Evolutionary conservation across 2,888 invertebrate genomes (phyloP), one percentile per base, ranked within the genome.

Genomic region (Anthrax anthrax): DNA sequence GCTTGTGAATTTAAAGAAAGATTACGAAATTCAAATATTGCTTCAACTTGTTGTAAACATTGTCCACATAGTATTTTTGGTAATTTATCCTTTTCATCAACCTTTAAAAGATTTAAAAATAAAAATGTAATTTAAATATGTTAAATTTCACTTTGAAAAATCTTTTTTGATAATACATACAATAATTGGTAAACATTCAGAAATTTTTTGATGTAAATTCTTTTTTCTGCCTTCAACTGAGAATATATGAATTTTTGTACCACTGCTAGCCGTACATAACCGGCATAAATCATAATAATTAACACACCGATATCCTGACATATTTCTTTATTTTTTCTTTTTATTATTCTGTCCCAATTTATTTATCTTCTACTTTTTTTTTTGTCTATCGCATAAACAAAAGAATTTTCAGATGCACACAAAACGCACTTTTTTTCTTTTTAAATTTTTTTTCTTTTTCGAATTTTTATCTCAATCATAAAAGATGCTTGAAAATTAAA

Each of bases 271-370:
- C 18, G 79, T 79, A 62, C 81, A 81, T 51, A 81, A 67, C 55
- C 81, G 73, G 60, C 81, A 81, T 56, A 81, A 65, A 66, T 81
- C 81, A 61, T 78, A 79, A 62, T 78, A 81, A 65, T 78, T 80
- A 37, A 81, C 81, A 57, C 78, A 75, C 56, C 77, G 75, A 63
- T 80, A 79, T 58, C 77, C 80, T 54, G 79, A 73, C 79, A 80
- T 80, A 23, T 23, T 23, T 23, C 17, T 4, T 37, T 37, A 17
- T 37, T 18, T 37, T 37, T 37, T 23, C 8, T 23, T 23, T 23
- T 23, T 23, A 23, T 23, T 23, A 6, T 23, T 23, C n/a, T n/a
- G n/a, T n/a, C n/a, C n/a, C n/a, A n/a, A n/a, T n/a, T n/a, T n/a
- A n/a, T n/a, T n/a, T n/a, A n/a, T n/a, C n/a, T n/a, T n/a, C n/a